Evolutionary conservation across 2,888 invertebrate species (phyloP).

Genomic region (Platypus cylindrus): DNA sequence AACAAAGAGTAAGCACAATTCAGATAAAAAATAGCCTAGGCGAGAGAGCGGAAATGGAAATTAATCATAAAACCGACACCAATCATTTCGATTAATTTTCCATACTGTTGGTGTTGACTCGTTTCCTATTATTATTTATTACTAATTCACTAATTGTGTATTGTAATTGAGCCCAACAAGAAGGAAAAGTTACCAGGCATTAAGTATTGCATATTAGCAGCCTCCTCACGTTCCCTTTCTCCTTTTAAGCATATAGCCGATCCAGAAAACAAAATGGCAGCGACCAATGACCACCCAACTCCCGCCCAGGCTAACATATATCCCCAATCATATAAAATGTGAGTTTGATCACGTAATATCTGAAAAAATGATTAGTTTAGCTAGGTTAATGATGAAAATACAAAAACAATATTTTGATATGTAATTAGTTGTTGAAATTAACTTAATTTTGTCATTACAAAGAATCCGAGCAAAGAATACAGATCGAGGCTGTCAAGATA

Average conservation of each 20-base stretch:
- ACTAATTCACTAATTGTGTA: not conserved
- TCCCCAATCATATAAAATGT: constrained; percentile 89
- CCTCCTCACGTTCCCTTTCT: constrained; percentile 88
- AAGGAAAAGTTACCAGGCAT: constrained; percentile 80
- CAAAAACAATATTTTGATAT: too few relatives aligned
- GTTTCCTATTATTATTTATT: not conserved
- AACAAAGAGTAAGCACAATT: too few relatives aligned
- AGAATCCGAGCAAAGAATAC: too few relatives aligned
- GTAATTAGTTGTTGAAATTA: too few relatives aligned
- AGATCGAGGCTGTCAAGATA: too few relatives aligned
- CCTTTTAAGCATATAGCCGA: constrained; percentile 89
- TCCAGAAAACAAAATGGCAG: constrained; percentile 85
- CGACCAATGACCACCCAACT: constrained; percentile 80
- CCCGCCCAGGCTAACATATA: constrained; percentile 96
- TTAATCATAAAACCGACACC: not conserved
- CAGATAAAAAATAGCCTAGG: constrained; percentile 8
- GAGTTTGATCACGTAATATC: constrained; percentile 76
- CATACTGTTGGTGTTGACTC: too few relatives aligned
- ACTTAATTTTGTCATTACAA: too few relatives aligned
- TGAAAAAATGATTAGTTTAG: too few relatives aligned
- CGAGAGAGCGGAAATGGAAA: constrained; percentile 4
- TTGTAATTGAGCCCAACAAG: constrained; percentile 2
- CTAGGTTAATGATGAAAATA: too few relatives aligned
- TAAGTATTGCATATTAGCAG: constrained; percentile 94
- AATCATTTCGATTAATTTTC: too few relatives aligned